These are phyloP conservation scores for Verasper variegatus DNA, from an alignment of 2,113 vertebrate genomes.

Conservation along the genomic window DNA sequence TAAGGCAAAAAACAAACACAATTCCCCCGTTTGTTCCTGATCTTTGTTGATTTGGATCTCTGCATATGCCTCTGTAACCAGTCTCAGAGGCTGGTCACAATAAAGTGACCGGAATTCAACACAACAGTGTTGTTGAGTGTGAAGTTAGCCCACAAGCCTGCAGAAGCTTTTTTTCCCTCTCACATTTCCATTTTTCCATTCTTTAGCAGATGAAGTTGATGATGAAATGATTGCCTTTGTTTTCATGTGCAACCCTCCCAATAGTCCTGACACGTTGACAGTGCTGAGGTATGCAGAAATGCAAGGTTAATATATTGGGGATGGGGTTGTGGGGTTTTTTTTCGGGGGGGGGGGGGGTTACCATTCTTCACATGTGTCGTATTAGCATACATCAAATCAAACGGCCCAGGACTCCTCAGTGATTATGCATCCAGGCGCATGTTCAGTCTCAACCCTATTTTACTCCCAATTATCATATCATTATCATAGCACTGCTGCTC, in stretches of 20 bases:
- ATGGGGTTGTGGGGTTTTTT: not conserved
- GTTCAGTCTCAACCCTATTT: constrained; percentile 72
- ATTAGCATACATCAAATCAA: constrained; percentile 79
- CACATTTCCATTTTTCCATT: not conserved
- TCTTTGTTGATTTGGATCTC: too few species aligned
- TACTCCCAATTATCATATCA: constrained; percentile 76
- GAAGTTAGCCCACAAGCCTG: not conserved
- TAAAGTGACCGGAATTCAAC: not conserved
- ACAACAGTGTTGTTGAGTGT: not conserved
- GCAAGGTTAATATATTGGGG: constrained; percentile 55
- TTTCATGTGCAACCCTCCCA: constrained; percentile 12
- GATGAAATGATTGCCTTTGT: constrained; percentile 34
- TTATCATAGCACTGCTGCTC: constrained; percentile 61
- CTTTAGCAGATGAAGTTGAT: not conserved
- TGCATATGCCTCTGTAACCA: too few species aligned
- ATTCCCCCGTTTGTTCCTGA: too few species aligned
- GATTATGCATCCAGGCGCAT: constrained; percentile 62
- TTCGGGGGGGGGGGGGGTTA: constrained; percentile 25
- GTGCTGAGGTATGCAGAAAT: constrained; percentile 62
- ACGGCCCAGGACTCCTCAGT: constrained; percentile 59
- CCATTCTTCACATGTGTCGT: constrained; percentile 67
- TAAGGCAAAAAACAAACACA: too few species aligned
- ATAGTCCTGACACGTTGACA: constrained; percentile 39
- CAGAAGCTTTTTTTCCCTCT: not conserved
- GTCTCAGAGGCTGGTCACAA: too few species aligned